A percentile compares a stretch with the other conserved stretches of the same genome.
These are phyloP conservation scores for Myopa tessellatipennis DNA, from an alignment of 2,888 invertebrate species.

Conservation along the genomic window DNA sequence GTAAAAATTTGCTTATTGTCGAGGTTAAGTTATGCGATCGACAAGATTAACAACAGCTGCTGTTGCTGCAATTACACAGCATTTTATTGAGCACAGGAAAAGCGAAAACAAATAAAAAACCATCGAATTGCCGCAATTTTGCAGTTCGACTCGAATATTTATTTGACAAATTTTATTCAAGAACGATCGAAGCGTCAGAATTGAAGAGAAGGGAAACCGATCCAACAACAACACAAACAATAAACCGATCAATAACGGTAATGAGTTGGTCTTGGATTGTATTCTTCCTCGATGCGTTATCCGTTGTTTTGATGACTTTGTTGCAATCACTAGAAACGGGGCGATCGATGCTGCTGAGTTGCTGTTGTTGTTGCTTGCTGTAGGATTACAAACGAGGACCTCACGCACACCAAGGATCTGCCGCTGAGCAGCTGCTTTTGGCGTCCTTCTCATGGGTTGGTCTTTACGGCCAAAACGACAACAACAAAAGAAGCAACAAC, in stretches of 20 bases:
- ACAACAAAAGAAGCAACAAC: constrained; percentile 13
- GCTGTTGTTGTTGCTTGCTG: background rate
- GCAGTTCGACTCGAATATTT: constrained; percentile 52
- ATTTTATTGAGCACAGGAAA: constrained; percentile 28
- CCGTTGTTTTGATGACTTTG: constrained; percentile 2
- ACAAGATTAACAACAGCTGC: constrained; percentile 19
- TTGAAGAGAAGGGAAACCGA: background rate
- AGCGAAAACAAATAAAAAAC: constrained; percentile 9
- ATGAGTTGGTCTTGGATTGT: no score
- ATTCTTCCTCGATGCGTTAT: background rate
- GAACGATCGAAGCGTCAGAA: background rate
- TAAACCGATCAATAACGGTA: background rate
- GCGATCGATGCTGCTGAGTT: background rate
- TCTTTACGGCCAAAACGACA: background rate
- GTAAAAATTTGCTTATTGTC: constrained; percentile 31
- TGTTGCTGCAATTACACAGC: constrained; percentile 38
- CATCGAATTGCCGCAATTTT: constrained; percentile 36
- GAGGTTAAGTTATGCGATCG: constrained; percentile 9
- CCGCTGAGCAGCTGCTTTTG: constrained; percentile 50
- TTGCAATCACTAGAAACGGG: background rate
- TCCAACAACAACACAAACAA: background rate
- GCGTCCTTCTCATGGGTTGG: background rate
- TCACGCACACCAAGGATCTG: constrained; percentile 21
- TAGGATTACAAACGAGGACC: background rate
- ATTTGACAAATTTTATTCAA: constrained; percentile 59